These are phyloP conservation scores for Synchiropus splendidus DNA, from an alignment of 2,113 vertebrate genomes.

Conservation along the genomic window DNA sequence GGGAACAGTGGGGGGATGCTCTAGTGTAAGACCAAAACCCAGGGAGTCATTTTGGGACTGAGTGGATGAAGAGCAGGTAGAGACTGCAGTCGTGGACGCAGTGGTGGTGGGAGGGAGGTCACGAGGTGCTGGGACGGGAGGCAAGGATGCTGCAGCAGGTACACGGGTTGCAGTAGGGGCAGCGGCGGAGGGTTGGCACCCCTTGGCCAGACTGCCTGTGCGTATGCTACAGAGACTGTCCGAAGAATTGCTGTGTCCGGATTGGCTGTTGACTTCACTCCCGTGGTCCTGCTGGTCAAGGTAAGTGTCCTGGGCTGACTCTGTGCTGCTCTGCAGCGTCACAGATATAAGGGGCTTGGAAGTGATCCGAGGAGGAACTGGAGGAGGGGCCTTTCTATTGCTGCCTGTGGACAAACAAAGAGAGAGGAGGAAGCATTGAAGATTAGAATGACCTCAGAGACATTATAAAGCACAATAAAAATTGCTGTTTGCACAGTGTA, in stretches of 20 bases:
- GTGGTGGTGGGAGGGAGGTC: constrained; percentile 70
- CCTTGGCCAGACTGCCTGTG: constrained; percentile 78
- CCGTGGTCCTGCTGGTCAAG: constrained; percentile 89
- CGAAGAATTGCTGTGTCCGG: constrained; percentile 89
- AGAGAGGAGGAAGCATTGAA: not conserved
- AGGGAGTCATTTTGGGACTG: constrained; percentile 63
- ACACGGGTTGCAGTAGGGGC: constrained; percentile 70
- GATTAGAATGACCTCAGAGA: not conserved
- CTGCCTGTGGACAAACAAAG: constrained; percentile 66
- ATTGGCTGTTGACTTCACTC: constrained; percentile 93
- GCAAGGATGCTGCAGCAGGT: constrained; percentile 59
- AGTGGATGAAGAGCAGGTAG: constrained; percentile 33
- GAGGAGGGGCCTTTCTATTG: constrained; percentile 87
- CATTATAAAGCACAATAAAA: not conserved
- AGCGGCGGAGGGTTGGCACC: constrained; percentile 70
- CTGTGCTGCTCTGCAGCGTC: constrained; percentile 97
- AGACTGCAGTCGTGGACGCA: constrained; percentile 10
- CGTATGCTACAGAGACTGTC: constrained; percentile 95
- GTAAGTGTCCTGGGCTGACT: constrained; percentile 94
- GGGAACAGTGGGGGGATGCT: constrained; percentile 72
- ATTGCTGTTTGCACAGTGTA: not conserved
- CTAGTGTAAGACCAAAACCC: constrained; percentile 69
- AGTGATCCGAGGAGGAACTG: constrained; percentile 89
- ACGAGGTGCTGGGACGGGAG: constrained; percentile 65
- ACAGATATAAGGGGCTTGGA: constrained; percentile 98